Evolutionary conservation across 2,888 invertebrate species (phyloP).

Genomic region (Standfussiana lucernea): DNA sequence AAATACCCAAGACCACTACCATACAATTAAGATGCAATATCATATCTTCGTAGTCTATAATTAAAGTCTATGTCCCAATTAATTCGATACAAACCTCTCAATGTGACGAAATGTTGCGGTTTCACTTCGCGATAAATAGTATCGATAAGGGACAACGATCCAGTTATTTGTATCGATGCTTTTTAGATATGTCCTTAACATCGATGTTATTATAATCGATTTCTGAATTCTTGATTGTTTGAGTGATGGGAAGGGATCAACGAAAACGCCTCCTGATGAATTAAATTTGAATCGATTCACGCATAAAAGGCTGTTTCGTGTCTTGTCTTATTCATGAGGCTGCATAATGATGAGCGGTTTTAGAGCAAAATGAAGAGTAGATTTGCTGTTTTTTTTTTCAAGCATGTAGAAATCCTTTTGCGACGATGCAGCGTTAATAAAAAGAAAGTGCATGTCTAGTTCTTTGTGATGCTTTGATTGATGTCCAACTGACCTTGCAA

Average conservation of each 20-base stretch:
- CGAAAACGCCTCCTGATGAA: conserved; percentile 62
- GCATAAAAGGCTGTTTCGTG: conserved; percentile 70
- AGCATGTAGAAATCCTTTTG: conserved; percentile 51
- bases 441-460: conserved; percentile 50
- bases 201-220: conserved; percentile 69
- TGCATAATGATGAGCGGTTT: conserved; percentile 66
- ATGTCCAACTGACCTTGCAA: conserved; percentile 68
- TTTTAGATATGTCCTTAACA: conserved; percentile 68
- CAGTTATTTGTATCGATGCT: conserved; percentile 71
- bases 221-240: conserved; percentile 64
- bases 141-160: conserved; percentile 79
- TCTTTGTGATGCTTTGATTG: conserved; percentile 67
- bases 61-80: conserved; percentile 84
- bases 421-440: conserved; percentile 48
- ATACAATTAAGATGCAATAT: conserved; percentile 67
- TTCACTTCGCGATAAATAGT: conserved; percentile 79
- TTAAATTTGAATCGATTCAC: conserved; percentile 69
- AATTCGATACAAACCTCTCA: conserved; percentile 75
- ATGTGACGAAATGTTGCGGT: conserved; percentile 82
- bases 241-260: conserved; percentile 63
- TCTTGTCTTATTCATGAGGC: conserved; percentile 72
- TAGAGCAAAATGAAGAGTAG: conserved; percentile 65
- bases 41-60: conserved; percentile 71
- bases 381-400: conserved; percentile 52
- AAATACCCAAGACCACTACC: conserved; percentile 65